These are phyloP conservation scores for Planococcus citri DNA, from an alignment of 1,140 invertebrate species.

Conservation along the genomic window DNA sequence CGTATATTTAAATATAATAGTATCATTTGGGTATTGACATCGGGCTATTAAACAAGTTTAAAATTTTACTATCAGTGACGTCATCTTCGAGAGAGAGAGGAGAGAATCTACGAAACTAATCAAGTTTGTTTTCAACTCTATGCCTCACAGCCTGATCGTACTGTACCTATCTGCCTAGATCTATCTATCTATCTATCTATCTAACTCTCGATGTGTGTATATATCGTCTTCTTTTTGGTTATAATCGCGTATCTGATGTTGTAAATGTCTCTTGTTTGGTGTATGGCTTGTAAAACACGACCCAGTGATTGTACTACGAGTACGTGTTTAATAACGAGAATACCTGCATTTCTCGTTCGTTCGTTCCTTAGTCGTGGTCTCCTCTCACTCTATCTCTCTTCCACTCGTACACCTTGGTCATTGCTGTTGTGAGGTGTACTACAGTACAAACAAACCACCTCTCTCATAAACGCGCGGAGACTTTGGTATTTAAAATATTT, in stretches of 20 bases:
- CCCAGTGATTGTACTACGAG: background rate
- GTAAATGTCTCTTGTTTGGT: background rate
- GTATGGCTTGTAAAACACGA: conserved; percentile 16
- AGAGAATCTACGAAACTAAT: conserved; percentile 9
- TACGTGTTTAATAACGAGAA: background rate
- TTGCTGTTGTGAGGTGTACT: too few relatives aligned
- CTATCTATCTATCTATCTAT: too few relatives aligned
- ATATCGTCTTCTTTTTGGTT: background rate
- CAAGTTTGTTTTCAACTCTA: background rate
- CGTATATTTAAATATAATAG: background rate
- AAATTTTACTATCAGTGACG: conserved; percentile 13
- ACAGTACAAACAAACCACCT: too few relatives aligned
- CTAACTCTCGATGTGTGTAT: too few relatives aligned
- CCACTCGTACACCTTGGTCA: too few relatives aligned
- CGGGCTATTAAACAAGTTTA: conserved; percentile 15
- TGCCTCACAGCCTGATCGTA: too few relatives aligned
- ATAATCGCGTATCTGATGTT: conserved; percentile 5
- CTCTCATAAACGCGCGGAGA: background rate
- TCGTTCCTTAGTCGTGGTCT: too few relatives aligned
- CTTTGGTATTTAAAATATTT: conserved; percentile 16
- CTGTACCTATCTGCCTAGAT: too few relatives aligned
- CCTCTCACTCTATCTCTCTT: too few relatives aligned
- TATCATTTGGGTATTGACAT: conserved; percentile 12
- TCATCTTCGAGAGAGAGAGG: too few relatives aligned
- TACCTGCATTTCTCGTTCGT: background rate